Conservation (phyloP, 2,113 vertebrate genomes). For the Ophiodon elongatus region DNA sequence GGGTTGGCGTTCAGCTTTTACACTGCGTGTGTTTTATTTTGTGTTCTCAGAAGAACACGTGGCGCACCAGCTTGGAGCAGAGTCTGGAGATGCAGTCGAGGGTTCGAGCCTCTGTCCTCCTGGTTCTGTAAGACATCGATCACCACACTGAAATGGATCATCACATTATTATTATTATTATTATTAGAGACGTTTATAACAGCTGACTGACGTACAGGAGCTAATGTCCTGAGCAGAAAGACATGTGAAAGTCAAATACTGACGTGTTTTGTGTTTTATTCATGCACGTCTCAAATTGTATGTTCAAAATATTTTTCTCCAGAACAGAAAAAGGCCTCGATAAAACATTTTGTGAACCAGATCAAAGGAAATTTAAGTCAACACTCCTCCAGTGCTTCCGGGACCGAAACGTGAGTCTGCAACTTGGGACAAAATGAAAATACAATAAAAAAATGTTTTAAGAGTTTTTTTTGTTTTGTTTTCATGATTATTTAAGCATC, state of each 20-base stretch:
- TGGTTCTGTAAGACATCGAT: conserved; percentile 83
- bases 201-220: neutral
- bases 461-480: too few species aligned
- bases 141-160: neutral
- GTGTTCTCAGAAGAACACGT: conserved; percentile 74
- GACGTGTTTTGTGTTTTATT: too few species aligned
- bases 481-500: too few species aligned
- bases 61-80: conserved; percentile 70
- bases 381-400: neutral
- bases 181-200: neutral
- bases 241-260: neutral
- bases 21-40: neutral
- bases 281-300: neutral
- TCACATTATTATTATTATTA: too few species aligned
- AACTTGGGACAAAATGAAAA: neutral
- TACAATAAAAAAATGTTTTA: neutral
- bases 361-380: neutral
- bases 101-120: conserved; percentile 80
- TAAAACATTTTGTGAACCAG: neutral
- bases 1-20: neutral
- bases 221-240: neutral
- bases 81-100: conserved; percentile 56
- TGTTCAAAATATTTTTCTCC: neutral
- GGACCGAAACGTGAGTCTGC: conserved; percentile 11
- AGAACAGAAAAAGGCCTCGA: conserved; percentile 54